Conservation (phyloP, 2,888 invertebrate species). For the Cryptosula pallasiana region DNA sequence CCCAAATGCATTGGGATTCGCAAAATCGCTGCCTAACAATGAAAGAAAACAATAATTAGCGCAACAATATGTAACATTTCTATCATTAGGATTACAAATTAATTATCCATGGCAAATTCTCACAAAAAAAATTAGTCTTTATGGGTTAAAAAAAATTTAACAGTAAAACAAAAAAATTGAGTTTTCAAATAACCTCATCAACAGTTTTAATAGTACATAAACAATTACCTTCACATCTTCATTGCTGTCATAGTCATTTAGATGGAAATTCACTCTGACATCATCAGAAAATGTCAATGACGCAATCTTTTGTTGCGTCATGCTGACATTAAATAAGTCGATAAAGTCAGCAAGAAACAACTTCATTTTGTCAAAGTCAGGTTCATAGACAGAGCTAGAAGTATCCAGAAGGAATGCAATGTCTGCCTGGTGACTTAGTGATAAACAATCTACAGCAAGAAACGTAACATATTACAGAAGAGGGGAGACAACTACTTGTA, state of each 20-base stretch:
- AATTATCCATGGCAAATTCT: too few species aligned
- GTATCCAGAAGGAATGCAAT: slow-evolving; percentile 22
- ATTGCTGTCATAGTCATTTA: slow-evolving; percentile 1
- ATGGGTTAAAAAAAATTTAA: too few species aligned
- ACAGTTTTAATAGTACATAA: too few species aligned
- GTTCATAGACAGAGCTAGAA: slow-evolving; percentile 23
- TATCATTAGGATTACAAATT: too few species aligned
- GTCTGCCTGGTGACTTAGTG: background rate
- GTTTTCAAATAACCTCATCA: too few species aligned
- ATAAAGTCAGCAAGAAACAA: slow-evolving; percentile 19
- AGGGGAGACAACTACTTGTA: too few species aligned
- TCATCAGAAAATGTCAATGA: slow-evolving; percentile 21
- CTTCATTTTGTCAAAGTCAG: slow-evolving; percentile 22
- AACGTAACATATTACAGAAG: too few species aligned
- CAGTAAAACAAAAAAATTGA: too few species aligned
- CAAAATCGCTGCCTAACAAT: slow-evolving; percentile 5
- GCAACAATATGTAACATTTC: too few species aligned
- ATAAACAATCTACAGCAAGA: slow-evolving; percentile 21
- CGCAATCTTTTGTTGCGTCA: background rate
- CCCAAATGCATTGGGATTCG: slow-evolving; percentile 16
- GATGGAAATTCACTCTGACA: background rate
- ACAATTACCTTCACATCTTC: slow-evolving; percentile 14
- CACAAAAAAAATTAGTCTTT: too few species aligned
- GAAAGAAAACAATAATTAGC: too few species aligned
- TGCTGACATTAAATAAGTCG: slow-evolving; percentile 13